Percentiles rank a stretch among this genome's conserved stretches.
Conservation (phyloP, 2,113 vertebrate species). For the Gymnobelideus leadbeateri region DNA sequence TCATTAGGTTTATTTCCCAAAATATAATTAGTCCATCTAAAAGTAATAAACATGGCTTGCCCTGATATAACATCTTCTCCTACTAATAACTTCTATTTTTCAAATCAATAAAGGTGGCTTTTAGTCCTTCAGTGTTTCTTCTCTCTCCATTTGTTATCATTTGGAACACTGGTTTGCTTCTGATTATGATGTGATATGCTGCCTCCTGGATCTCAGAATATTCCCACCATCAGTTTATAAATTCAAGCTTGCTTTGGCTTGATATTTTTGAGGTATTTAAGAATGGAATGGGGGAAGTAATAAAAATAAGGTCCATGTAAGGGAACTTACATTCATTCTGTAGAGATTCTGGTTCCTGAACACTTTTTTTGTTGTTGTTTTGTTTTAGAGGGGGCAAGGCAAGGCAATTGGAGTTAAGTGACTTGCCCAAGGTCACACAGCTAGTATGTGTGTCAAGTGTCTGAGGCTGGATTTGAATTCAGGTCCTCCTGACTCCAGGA, state of each 20-base stretch:
- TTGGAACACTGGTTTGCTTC: constrained; percentile 7
- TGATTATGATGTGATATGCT: not conserved
- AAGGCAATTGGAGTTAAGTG: too few species aligned
- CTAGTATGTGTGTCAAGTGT: too few species aligned
- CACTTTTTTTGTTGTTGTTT: too few species aligned
- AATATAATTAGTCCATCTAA: constrained; percentile 80
- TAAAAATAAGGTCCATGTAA: not conserved
- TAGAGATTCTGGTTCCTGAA: not conserved
- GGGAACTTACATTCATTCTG: not conserved
- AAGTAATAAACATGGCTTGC: constrained; percentile 85
- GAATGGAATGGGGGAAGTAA: not conserved
- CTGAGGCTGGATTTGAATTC: too few species aligned
- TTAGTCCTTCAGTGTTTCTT: constrained; percentile 6
- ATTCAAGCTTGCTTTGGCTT: not conserved
- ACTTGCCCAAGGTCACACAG: too few species aligned
- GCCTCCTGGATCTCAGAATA: not conserved
- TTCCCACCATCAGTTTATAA: not conserved
- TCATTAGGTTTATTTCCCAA: constrained; percentile 80
- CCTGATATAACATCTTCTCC: constrained; percentile 79
- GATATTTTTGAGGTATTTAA: not conserved
- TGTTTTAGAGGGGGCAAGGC: too few species aligned
- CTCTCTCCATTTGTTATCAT: not conserved
- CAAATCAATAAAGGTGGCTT: constrained; percentile 60
- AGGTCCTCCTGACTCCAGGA: too few species aligned
- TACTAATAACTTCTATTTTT: constrained; percentile 80